Percentiles rank a stretch among this genome's conserved stretches.
phyloP scores from a whole-genome alignment of 2,888 invertebrate genomes.

The Kryphioiulus occultus region DNA sequence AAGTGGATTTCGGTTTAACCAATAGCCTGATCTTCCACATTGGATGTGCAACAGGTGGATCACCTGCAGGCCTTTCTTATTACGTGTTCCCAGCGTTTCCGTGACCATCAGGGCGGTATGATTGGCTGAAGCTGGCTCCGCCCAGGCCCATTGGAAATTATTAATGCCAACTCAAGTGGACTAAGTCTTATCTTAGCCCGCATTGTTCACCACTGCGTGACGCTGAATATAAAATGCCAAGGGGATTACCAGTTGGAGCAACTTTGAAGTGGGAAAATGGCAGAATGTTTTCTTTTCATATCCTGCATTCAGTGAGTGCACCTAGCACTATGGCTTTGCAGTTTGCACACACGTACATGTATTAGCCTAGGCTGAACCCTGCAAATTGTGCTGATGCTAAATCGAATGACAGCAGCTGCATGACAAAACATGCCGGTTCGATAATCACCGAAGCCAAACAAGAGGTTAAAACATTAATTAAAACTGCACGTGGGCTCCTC shows the following conservation, averaged over 20 bases:
- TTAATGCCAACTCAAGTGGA: not conserved
- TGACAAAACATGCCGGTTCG: not conserved
- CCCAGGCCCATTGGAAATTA: not conserved
- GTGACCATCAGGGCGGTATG: not conserved
- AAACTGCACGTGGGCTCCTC: not conserved
- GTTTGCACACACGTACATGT: not conserved
- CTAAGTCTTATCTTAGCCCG: slow-evolving; percentile 8
- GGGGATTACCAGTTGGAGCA: not conserved
- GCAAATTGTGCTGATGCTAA: not conserved
- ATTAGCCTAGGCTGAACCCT: too few relatives aligned
- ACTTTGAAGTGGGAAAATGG: not conserved
- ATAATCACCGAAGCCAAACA: not conserved
- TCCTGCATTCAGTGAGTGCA: not conserved
- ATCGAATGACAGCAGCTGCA: not conserved
- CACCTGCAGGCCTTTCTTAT: not conserved
- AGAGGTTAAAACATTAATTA: not conserved
- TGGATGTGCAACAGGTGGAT: slow-evolving; percentile 9
- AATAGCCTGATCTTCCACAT: slow-evolving; percentile 8
- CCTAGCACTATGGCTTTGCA: too few relatives aligned
- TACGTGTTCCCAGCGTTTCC: not conserved
- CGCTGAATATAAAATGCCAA: not conserved
- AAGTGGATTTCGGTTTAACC: slow-evolving; percentile 1
- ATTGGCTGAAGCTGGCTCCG: not conserved
- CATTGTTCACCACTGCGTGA: not conserved
- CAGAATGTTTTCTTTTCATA: not conserved